Evolutionary conservation across 2,113 vertebrate species (phyloP).

Genomic region (Galbula dea): DNA sequence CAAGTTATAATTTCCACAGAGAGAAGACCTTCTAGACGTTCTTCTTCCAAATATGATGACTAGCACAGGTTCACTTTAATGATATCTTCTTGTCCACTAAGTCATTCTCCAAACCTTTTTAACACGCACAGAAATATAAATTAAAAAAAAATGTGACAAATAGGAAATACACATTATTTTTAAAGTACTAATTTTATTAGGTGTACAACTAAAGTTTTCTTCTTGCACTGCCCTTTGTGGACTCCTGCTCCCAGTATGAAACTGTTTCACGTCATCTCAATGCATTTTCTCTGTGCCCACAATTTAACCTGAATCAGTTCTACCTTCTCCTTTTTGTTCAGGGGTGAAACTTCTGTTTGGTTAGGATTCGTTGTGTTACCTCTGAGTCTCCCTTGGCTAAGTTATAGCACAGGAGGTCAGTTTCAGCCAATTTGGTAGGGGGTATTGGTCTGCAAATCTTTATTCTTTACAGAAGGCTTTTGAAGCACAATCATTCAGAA

Average conservation of each 20-base stretch:
- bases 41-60: neutral
- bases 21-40: neutral
- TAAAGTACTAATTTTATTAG: neutral
- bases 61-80: neutral
- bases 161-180: neutral
- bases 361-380: neutral
- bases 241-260: neutral
- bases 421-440: neutral
- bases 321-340: neutral
- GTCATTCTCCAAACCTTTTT: neutral
- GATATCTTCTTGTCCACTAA: neutral
- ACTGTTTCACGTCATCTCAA: neutral
- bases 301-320: neutral
- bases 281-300: neutral
- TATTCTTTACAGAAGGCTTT: neutral
- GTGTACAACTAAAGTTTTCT: neutral
- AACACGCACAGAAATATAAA: neutral
- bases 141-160: neutral
- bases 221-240: neutral
- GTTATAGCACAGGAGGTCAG: accelerated
- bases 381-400: neutral
- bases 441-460: neutral
- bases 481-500: neutral
- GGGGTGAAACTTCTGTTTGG: neutral
- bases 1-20: neutral